These are phyloP conservation scores for Spicauda simplicius DNA, from an alignment of 2,888 invertebrate species.

Conservation along the genomic window DNA sequence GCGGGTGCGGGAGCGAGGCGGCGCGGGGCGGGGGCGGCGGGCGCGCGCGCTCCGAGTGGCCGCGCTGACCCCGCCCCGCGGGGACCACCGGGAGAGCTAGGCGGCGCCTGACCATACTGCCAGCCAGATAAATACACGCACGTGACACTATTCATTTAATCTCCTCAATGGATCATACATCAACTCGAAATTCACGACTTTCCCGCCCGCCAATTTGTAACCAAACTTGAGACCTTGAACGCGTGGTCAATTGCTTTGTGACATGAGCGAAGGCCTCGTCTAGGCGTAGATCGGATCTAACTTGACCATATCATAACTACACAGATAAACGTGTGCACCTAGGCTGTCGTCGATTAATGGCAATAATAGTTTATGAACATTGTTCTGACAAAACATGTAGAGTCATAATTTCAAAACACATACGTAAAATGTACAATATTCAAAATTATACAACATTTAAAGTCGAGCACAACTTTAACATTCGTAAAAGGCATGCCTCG, in stretches of 20 bases:
- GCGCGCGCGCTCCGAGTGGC: slow-evolving; percentile 75
- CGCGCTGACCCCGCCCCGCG: slow-evolving; percentile 81
- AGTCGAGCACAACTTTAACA: slow-evolving; percentile 15
- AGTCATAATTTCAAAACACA: slow-evolving; percentile 9
- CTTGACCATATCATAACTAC: background rate
- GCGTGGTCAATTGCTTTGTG: slow-evolving; percentile 6
- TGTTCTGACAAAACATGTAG: background rate
- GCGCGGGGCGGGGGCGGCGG: slow-evolving; percentile 53
- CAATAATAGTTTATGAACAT: background rate
- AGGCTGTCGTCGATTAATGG: background rate
- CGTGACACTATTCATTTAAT: slow-evolving; percentile 67
- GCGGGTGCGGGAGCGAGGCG: slow-evolving; percentile 54
- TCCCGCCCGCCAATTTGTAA: slow-evolving; percentile 27
- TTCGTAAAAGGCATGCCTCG: slow-evolving; percentile 28
- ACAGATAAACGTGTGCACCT: background rate
- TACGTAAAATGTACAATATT: slow-evolving; percentile 1
- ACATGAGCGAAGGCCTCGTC: slow-evolving; percentile 2
- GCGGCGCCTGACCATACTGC: slow-evolving; percentile 65
- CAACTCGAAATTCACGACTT: slow-evolving; percentile 46
- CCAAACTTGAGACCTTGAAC: slow-evolving; percentile 27
- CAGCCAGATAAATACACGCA: slow-evolving; percentile 56
- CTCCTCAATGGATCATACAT: slow-evolving; percentile 53
- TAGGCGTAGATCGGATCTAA: background rate
- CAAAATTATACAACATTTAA: slow-evolving; percentile 10
- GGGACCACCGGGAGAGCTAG: slow-evolving; percentile 84